Evolutionary conservation across 2,888 invertebrate species (phyloP).

Genomic region (Lithophane ornitopus): DNA sequence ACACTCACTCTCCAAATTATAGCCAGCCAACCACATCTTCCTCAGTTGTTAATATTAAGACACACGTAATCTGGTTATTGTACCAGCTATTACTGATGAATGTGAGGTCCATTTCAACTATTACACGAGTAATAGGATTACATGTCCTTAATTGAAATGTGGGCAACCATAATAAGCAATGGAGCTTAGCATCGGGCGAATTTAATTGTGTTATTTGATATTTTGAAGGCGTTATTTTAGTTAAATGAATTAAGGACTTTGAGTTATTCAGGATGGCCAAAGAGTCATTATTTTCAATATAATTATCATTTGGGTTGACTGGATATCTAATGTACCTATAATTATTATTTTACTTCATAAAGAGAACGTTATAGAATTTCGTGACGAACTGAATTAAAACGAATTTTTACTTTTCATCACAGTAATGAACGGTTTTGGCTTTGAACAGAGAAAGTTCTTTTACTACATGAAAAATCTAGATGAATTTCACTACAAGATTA

Average conservation of each 20-base stretch:
- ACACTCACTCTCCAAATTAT: slow-evolving; percentile 26
- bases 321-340: no score
- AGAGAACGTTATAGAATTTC: not conserved
- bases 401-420: not conserved
- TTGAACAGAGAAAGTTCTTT: slow-evolving; percentile 23
- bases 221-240: slow-evolving; percentile 29
- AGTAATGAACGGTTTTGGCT: not conserved
- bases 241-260: slow-evolving; percentile 1
- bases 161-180: slow-evolving; percentile 53
- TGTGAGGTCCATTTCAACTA: slow-evolving; percentile 55
- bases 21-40: slow-evolving; percentile 15
- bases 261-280: slow-evolving; percentile 11
- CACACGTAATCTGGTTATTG: slow-evolving; percentile 60
- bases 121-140: slow-evolving; percentile 64
- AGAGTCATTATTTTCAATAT: slow-evolving; percentile 12
- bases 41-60: slow-evolving; percentile 43
- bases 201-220: slow-evolving; percentile 54
- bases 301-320: no score
- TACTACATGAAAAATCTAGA: not conserved
- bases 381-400: not conserved
- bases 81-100: slow-evolving; percentile 48
- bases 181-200: slow-evolving; percentile 25
- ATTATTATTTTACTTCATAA: not conserved
- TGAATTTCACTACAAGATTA: slow-evolving; percentile 4
- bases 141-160: slow-evolving; percentile 59